phyloP scores from a whole-genome alignment of 2,113 vertebrate genomes.

The Sander vitreus region DNA sequence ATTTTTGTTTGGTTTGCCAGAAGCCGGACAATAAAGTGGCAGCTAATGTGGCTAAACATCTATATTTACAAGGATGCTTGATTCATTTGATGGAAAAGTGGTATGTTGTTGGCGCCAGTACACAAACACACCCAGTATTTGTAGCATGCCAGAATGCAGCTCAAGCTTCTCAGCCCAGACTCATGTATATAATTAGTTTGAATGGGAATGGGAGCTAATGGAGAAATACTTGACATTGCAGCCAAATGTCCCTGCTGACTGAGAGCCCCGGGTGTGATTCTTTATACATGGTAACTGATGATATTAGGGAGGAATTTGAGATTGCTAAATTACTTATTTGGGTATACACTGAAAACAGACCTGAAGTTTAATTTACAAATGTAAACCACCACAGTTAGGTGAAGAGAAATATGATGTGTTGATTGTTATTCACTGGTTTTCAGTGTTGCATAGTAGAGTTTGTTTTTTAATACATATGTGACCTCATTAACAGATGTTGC shows the following conservation, averaged over 20 bases:
- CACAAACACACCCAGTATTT: slow-evolving; percentile 10
- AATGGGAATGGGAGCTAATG: slow-evolving; percentile 34
- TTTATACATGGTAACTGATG: background rate
- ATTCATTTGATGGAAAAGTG: slow-evolving; percentile 21
- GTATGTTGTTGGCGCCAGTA: background rate
- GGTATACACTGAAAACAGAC: background rate
- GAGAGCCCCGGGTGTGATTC: background rate
- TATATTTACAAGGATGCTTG: slow-evolving; percentile 27
- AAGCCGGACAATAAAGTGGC: background rate
- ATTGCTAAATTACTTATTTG: slow-evolving; percentile 5
- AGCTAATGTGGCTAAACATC: slow-evolving; percentile 31
- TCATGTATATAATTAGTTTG: slow-evolving; percentile 45
- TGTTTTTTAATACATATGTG: background rate
- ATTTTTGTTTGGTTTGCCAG: background rate
- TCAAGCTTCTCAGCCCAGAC: slow-evolving; percentile 6
- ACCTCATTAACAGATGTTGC: background rate
- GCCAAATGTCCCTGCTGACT: slow-evolving; percentile 37
- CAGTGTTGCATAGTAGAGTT: background rate
- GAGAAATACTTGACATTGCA: slow-evolving; percentile 32
- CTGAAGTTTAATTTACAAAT: background rate
- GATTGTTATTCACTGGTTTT: background rate
- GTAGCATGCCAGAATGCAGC: slow-evolving; percentile 11
- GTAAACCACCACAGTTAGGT: background rate
- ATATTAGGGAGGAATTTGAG: background rate
- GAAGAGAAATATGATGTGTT: background rate